Conservation (phyloP, 1,140 invertebrate species). For the Drosophila elegans region DNA sequence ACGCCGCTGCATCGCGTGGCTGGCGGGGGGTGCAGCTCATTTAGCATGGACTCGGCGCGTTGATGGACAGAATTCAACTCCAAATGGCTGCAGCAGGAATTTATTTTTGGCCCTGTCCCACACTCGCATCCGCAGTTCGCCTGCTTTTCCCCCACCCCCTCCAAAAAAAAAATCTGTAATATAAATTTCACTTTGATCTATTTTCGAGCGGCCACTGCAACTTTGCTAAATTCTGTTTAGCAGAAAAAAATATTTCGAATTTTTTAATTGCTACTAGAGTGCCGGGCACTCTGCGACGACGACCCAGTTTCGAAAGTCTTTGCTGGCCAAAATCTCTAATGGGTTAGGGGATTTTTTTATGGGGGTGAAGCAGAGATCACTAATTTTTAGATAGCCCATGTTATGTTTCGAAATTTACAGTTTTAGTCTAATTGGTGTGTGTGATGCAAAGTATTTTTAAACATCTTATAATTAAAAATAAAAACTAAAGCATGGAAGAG, state of each 20-base stretch:
- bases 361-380: not conserved
- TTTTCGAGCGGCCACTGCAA: constrained; percentile 43
- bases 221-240: constrained; percentile 33
- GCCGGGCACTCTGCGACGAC: constrained; percentile 19
- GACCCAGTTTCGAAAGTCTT: constrained; percentile 39
- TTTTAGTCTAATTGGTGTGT: constrained; percentile 5
- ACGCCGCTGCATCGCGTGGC: constrained; percentile 21
- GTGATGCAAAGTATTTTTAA: not conserved
- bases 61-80: constrained; percentile 66
- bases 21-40: constrained; percentile 58
- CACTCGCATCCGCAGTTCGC: constrained; percentile 26
- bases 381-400: constrained; percentile 2
- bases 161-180: constrained; percentile 24
- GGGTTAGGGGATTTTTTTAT: constrained; percentile 12
- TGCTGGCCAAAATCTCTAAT: constrained; percentile 6
- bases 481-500: no score
- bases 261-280: constrained; percentile 64
- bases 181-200: constrained; percentile 69
- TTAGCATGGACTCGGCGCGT: constrained; percentile 68
- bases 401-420: constrained; percentile 17
- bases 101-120: constrained; percentile 44
- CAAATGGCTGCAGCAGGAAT: constrained; percentile 39
- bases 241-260: constrained; percentile 29
- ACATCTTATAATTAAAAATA: not conserved
- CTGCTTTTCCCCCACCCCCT: constrained; percentile 3